A percentile compares a stretch with the other conserved stretches of the same genome.
Conservation (phyloP, 2,797 vertebrate genomes). For the Enteromius treurensis region DNA sequence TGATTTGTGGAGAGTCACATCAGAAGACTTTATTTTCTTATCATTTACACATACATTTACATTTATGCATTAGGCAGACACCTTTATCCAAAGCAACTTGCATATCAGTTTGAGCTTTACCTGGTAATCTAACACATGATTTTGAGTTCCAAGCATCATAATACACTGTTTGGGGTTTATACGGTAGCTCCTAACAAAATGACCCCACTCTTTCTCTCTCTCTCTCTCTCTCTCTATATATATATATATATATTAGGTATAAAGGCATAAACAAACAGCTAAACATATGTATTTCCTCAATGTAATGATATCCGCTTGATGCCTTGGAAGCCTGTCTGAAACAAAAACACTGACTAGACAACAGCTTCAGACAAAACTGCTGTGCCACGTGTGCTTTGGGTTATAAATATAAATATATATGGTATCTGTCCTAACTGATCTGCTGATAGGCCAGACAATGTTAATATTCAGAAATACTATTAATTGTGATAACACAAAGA, state of each 20-base stretch:
- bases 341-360: background rate
- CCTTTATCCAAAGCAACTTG: background rate
- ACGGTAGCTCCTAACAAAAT: background rate
- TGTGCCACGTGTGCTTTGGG: background rate
- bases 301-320: background rate
- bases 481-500: background rate
- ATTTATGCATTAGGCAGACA: background rate
- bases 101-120: background rate
- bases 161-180: background rate
- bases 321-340: background rate
- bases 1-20: constrained; percentile 65
- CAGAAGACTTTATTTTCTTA: constrained; percentile 32
- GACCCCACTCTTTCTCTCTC: no score
- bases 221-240: no score
- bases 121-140: background rate
- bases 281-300: background rate
- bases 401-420: background rate
- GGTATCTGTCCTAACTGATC: background rate
- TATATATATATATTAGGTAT: background rate
- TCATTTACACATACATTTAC: constrained; percentile 7
- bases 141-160: background rate
- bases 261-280: background rate
- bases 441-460: background rate
- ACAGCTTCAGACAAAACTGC: background rate
- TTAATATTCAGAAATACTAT: background rate